phyloP scores from a whole-genome alignment of 2,888 invertebrate genomes.

The Scelioninae gen. 1 region DNA sequence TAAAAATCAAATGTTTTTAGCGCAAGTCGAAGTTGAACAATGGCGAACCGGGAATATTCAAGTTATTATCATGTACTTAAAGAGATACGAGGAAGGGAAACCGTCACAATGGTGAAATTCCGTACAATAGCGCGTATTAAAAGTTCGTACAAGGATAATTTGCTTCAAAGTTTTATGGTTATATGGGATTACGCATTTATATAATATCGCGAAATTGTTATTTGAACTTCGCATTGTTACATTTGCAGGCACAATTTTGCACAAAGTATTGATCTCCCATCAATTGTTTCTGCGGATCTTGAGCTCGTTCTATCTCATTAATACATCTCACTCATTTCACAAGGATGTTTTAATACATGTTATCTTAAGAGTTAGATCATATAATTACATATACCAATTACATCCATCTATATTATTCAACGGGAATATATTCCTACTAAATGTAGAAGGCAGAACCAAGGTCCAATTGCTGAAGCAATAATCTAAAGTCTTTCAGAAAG shows the following conservation, averaged over 20 bases:
- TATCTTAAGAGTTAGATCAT: too few species aligned
- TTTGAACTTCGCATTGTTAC: conserved; percentile 28
- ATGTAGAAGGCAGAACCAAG: too few species aligned
- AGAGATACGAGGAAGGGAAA: conserved; percentile 60
- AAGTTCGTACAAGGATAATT: conserved; percentile 66
- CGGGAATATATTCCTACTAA: too few species aligned
- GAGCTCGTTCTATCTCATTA: not conserved
- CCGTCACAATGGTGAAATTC: conserved; percentile 61
- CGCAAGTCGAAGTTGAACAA: conserved; percentile 59
- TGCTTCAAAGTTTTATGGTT: conserved; percentile 62
- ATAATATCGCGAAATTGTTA: conserved; percentile 45
- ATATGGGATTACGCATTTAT: conserved; percentile 50
- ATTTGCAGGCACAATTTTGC: conserved; percentile 2
- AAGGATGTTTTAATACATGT: too few species aligned
- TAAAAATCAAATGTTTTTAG: conserved; percentile 57
- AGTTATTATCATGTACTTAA: conserved; percentile 66
- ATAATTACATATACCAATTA: too few species aligned
- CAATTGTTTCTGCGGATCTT: conserved; percentile 2
- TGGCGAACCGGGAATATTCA: conserved; percentile 44
- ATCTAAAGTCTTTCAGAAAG: too few species aligned
- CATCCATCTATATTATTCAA: too few species aligned
- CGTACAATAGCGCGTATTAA: conserved; percentile 62
- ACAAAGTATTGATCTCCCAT: conserved; percentile 12
- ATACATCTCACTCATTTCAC: not conserved
- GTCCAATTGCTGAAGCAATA: too few species aligned